Evolutionary conservation across 2,113 vertebrate species (phyloP).

Genomic region (Brachirus orientalis): DNA sequence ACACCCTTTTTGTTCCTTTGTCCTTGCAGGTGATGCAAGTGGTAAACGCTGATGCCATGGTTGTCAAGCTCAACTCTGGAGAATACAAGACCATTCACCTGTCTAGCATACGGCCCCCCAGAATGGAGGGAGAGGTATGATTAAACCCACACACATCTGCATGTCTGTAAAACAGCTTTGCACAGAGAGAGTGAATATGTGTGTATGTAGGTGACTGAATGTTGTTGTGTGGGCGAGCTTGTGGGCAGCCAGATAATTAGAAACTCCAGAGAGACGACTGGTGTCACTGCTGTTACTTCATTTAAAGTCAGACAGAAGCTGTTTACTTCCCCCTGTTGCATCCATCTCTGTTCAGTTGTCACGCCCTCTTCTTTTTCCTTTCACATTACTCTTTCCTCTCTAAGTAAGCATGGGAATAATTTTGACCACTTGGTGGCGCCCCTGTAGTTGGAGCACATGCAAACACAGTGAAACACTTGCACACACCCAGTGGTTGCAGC

Average conservation of each 20-base stretch:
- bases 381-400: slow-evolving; percentile 9
- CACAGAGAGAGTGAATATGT: neutral
- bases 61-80: slow-evolving; percentile 94
- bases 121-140: slow-evolving; percentile 90
- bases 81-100: slow-evolving; percentile 96
- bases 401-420: slow-evolving; percentile 18
- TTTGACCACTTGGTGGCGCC: slow-evolving; percentile 72
- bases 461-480: slow-evolving; percentile 52
- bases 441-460: slow-evolving; percentile 51
- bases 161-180: slow-evolving; percentile 14
- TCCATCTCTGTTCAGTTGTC: neutral
- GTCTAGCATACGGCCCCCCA: slow-evolving; percentile 94
- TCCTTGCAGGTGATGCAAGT: slow-evolving; percentile 92
- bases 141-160: slow-evolving; percentile 35
- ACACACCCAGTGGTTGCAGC: slow-evolving; percentile 76
- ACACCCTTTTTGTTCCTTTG: neutral
- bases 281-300: slow-evolving; percentile 15
- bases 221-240: slow-evolving; percentile 7
- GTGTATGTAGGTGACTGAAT: neutral
- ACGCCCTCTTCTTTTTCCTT: neutral
- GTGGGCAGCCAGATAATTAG: slow-evolving; percentile 25
- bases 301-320: slow-evolving; percentile 20
- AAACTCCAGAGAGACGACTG: slow-evolving; percentile 12
- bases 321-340: slow-evolving; percentile 19
- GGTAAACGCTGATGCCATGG: slow-evolving; percentile 93